Percentiles rank a stretch among this genome's conserved stretches.
phyloP scores from a whole-genome alignment of 2,113 vertebrate species.

The Lethenteron camtschaticum region DNA sequence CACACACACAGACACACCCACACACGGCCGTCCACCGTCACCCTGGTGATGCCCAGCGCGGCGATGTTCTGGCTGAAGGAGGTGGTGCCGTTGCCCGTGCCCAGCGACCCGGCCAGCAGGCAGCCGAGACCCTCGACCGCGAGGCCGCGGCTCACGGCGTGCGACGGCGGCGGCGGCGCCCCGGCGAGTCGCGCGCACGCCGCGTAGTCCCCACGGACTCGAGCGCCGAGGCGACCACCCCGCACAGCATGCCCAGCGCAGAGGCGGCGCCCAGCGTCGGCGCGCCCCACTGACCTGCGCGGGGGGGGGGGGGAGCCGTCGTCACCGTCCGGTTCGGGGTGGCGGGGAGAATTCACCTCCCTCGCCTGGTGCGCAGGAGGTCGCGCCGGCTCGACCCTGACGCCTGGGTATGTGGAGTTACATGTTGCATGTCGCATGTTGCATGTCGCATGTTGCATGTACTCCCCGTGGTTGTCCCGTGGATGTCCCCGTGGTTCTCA shows the following conservation, averaged over 20 bases:
- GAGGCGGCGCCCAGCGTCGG: slow-evolving; percentile 35
- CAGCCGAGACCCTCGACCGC: slow-evolving; percentile 36
- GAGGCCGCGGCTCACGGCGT: slow-evolving; percentile 36
- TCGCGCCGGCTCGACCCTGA: too few species aligned
- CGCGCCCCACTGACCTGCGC: slow-evolving; percentile 32
- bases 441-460: too few species aligned
- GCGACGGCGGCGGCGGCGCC: slow-evolving; percentile 31
- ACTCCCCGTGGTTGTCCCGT: too few species aligned
- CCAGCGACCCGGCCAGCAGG: slow-evolving; percentile 33
- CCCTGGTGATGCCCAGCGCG: slow-evolving; percentile 39
- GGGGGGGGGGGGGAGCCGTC: neutral
- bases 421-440: too few species aligned
- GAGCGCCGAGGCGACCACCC: slow-evolving; percentile 33
- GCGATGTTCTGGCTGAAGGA: slow-evolving; percentile 46
- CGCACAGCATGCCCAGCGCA: slow-evolving; percentile 35
- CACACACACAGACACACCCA: too few species aligned
- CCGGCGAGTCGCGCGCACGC: slow-evolving; percentile 34
- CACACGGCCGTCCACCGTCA: slow-evolving; percentile 9
- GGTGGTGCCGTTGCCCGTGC: slow-evolving; percentile 38
- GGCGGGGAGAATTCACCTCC: too few species aligned
- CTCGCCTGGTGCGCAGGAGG: too few species aligned
- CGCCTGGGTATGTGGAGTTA: too few species aligned
- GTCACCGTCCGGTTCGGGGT: too few species aligned
- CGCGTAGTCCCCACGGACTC: slow-evolving; percentile 39
- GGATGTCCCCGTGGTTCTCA: too few species aligned